Conservation (phyloP, 2,113 vertebrate genomes). For the Arizona elegans region DNA sequence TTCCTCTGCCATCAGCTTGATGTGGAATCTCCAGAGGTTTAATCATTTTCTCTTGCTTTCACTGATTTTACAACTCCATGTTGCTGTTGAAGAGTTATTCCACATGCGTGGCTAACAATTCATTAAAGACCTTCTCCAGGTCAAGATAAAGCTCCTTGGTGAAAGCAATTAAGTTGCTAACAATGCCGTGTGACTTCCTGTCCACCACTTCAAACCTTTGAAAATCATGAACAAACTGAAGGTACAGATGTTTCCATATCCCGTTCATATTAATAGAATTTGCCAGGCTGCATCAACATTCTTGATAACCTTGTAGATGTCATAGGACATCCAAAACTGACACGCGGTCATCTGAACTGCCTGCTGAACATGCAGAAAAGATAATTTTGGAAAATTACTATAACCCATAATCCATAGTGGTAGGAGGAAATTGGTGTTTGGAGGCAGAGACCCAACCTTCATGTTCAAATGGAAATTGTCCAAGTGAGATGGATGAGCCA, state of each 20-base stretch:
- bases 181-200: not conserved
- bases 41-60: not conserved
- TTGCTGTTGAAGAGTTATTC: not conserved
- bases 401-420: not conserved
- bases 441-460: not conserved
- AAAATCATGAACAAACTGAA: not conserved
- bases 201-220: not conserved
- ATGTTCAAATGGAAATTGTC: not conserved
- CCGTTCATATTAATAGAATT: not conserved
- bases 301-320: not conserved
- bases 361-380: not conserved
- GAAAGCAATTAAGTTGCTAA: not conserved
- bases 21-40: not conserved
- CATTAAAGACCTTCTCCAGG: not conserved
- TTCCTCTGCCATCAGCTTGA: not conserved
- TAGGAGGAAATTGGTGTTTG: not conserved
- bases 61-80: not conserved
- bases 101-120: not conserved
- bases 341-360: not conserved
- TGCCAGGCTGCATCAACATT: not conserved
- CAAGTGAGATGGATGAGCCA: not conserved
- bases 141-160: not conserved
- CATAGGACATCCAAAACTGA: not conserved
- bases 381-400: not conserved
- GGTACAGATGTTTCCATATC: not conserved